A percentile compares a stretch with the other conserved stretches of the same genome.
Evolutionary conservation across 2,797 vertebrate genomes (phyloP).

Genomic region (Darevskia mixta): DNA sequence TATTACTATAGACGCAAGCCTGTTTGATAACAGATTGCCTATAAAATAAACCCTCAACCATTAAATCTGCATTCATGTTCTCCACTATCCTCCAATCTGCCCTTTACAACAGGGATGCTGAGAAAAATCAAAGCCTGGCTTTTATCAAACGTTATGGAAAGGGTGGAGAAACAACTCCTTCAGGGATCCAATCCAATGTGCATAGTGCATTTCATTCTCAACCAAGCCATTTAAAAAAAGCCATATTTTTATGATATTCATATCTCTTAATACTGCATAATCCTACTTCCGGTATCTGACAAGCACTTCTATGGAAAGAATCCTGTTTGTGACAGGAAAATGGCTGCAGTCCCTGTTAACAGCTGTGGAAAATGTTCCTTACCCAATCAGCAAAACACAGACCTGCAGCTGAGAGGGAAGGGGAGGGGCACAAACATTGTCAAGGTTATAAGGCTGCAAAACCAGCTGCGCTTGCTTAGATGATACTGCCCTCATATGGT

Average conservation of each 20-base stretch:
- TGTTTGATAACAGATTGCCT: conserved; percentile 28
- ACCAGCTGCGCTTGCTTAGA: conserved; percentile 4
- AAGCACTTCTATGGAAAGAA: conserved; percentile 5
- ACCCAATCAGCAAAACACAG: neutral
- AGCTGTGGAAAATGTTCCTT: conserved; percentile 24
- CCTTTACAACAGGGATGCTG: conserved; percentile 48
- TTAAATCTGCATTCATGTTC: conserved; percentile 61
- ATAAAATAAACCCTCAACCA: conserved; percentile 47
- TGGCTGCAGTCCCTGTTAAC: neutral
- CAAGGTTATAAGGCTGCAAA: neutral
- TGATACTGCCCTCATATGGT: conserved; percentile 70
- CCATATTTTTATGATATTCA: conserved; percentile 40
- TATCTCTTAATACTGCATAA: conserved; percentile 39
- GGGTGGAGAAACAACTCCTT: conserved; percentile 13
- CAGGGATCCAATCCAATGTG: conserved; percentile 12
- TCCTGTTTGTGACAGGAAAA: neutral
- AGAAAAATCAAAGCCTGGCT: conserved; percentile 54
- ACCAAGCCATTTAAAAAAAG: neutral
- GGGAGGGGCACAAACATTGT: neutral
- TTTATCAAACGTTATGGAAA: conserved; percentile 50
- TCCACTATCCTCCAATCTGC: conserved; percentile 42
- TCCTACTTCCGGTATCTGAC: conserved; percentile 31
- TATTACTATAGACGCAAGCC: conserved; percentile 6
- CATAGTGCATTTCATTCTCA: conserved; percentile 67
- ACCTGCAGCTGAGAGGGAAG: neutral